Evolutionary conservation across 2,797 vertebrate genomes (phyloP).

Genomic region (Lepidocolaptes lacrymiger): DNA sequence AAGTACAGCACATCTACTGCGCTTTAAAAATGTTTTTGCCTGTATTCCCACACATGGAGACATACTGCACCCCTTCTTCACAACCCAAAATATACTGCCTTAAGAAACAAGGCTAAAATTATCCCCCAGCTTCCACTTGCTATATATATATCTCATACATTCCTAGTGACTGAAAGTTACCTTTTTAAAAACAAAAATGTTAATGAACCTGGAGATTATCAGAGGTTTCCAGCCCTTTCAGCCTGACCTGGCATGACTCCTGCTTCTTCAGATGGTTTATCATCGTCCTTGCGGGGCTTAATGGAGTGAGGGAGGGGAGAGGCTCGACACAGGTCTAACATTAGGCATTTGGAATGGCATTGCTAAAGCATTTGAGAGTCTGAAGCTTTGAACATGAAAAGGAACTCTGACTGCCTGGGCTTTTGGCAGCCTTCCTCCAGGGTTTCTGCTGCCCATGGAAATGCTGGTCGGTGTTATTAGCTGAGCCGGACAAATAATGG

Average conservation of each 20-base stretch:
- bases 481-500: neutral
- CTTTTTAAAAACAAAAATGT: neutral
- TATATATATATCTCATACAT: neutral
- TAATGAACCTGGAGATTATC: neutral
- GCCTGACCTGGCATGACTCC: slow-evolving; percentile 9
- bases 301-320: neutral
- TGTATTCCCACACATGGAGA: neutral
- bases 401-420: neutral
- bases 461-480: neutral
- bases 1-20: neutral
- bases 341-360: neutral
- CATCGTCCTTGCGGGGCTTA: neutral
- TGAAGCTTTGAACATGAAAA: slow-evolving; percentile 5
- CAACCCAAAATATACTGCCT: neutral
- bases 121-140: neutral
- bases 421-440: slow-evolving; percentile 38
- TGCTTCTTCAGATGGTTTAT: neutral
- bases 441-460: slow-evolving; percentile 19
- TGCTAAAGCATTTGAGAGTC: neutral
- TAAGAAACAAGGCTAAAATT: neutral
- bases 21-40: neutral
- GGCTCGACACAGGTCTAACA: neutral
- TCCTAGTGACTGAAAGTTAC: neutral
- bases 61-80: neutral
- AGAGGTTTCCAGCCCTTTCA: neutral